Conservation (phyloP, 92 coral and sea anemone species). For the Parazoanthus darwini region DNA sequence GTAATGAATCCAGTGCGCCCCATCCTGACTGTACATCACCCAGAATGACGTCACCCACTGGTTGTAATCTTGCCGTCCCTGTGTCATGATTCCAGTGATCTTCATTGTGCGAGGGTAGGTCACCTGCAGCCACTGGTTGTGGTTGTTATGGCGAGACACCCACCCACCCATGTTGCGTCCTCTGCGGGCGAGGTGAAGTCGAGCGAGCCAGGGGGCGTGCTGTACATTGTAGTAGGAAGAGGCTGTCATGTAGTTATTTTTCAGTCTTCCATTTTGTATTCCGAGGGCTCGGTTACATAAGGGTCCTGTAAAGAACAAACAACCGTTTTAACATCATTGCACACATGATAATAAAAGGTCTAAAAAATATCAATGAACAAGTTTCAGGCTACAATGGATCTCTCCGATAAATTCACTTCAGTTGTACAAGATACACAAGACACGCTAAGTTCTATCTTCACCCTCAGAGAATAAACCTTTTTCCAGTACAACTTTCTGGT, state of each 20-base stretch:
- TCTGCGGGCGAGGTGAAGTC: constrained; percentile 69
- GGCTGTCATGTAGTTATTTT: constrained; percentile 76
- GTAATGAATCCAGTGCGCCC: constrained; percentile 63
- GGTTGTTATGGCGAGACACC: constrained; percentile 72
- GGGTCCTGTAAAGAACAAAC: constrained; percentile 47
- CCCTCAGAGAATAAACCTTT: too few species aligned
- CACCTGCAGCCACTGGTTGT: constrained; percentile 88
- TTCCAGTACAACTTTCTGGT: too few species aligned
- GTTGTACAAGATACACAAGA: too few species aligned
- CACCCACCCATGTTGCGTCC: constrained; percentile 84
- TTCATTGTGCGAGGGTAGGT: constrained; percentile 61
- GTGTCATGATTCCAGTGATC: constrained; percentile 75
- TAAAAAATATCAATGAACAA: too few species aligned
- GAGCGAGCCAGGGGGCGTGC: constrained; percentile 66
- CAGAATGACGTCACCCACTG: constrained; percentile 77
- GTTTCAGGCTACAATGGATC: too few species aligned
- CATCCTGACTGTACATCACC: constrained; percentile 76
- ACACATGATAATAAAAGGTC: too few species aligned
- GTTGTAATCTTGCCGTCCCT: constrained; percentile 79
- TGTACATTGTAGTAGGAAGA: constrained; percentile 59
- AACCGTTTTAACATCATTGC: not conserved
- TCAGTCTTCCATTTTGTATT: constrained; percentile 59
- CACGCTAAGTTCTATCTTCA: too few species aligned
- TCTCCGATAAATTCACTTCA: too few species aligned
- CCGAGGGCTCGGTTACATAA: constrained; percentile 76